Conservation (phyloP, 1,140 invertebrate species). For the Trachymyrmex septentrionalis region DNA sequence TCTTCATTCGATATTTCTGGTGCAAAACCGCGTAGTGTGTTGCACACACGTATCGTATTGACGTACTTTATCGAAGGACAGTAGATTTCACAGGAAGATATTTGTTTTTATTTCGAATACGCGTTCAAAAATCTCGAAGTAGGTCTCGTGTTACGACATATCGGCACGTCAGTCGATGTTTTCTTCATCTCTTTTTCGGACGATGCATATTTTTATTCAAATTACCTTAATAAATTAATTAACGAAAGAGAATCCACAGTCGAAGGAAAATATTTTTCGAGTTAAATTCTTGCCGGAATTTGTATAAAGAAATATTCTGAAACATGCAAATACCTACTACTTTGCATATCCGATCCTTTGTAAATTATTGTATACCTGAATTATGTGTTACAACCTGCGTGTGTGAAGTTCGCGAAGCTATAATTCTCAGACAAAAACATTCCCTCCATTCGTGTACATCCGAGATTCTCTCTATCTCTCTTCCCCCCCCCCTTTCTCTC, state of each 20-base stretch:
- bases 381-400: not conserved
- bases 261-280: not conserved
- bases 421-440: slow-evolving; percentile 19
- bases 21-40: not conserved
- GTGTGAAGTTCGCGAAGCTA: not conserved
- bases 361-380: slow-evolving; percentile 7
- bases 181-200: not conserved
- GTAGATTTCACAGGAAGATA: slow-evolving; percentile 28
- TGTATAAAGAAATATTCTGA: not conserved
- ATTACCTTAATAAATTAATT: slow-evolving; percentile 20
- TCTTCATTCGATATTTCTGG: slow-evolving; percentile 23
- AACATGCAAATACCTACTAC: not conserved
- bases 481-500: not conserved
- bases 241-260: not conserved
- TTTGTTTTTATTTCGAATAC: not conserved
- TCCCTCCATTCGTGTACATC: slow-evolving; percentile 10
- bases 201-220: not conserved
- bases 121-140: not conserved
- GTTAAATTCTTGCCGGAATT: not conserved
- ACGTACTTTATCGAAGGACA: slow-evolving; percentile 8
- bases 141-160: not conserved
- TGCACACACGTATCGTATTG: not conserved
- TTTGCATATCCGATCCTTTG: not conserved
- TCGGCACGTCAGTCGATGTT: not conserved
- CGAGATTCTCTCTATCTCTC: not conserved